Percentiles rank a stretch among this genome's conserved stretches.
phyloP scores from a whole-genome alignment of 2,797 vertebrate species.

The Gymnoscopelus microlampas region DNA sequence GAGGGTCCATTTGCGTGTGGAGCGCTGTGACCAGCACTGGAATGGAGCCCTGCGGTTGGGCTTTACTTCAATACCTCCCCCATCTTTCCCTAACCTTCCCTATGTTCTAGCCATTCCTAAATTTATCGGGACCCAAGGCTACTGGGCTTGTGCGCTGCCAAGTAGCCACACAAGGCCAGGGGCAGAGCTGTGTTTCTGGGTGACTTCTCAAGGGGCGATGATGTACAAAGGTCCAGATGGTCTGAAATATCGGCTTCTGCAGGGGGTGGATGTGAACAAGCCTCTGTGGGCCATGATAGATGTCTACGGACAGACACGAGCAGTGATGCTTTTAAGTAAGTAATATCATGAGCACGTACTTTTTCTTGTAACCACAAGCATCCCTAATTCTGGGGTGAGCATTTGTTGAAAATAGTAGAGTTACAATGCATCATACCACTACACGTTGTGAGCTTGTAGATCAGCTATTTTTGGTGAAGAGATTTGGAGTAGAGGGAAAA shows the following conservation, averaged over 20 bases:
- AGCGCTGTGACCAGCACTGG: conserved; percentile 43
- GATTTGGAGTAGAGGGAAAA: too few relatives aligned
- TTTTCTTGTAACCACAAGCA: neutral
- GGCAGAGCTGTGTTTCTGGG: conserved; percentile 70
- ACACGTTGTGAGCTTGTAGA: too few relatives aligned
- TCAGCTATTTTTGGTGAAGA: too few relatives aligned
- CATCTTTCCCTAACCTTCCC: conserved; percentile 6
- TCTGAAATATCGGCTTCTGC: conserved; percentile 40
- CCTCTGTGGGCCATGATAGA: conserved; percentile 76
- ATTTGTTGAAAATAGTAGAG: too few relatives aligned
- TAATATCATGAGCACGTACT: neutral
- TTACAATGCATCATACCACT: too few relatives aligned
- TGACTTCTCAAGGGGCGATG: conserved; percentile 46
- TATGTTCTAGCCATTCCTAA: conserved; percentile 47
- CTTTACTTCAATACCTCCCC: conserved; percentile 69
- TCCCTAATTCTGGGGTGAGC: too few relatives aligned
- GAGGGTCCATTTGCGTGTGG: conserved; percentile 62
- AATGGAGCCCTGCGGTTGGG: conserved; percentile 70
- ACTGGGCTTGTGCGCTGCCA: conserved; percentile 62
- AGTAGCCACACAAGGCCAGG: conserved; percentile 26
- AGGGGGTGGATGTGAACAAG: conserved; percentile 32
- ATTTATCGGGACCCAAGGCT: conserved; percentile 47
- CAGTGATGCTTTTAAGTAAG: conserved; percentile 73
- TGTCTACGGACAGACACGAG: conserved; percentile 70
- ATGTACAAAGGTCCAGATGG: conserved; percentile 32